Evolutionary conservation across 2,113 vertebrate genomes (phyloP), one percentile per base, ranked within the genome.

Genomic region (Eleginops maclovinus): DNA sequence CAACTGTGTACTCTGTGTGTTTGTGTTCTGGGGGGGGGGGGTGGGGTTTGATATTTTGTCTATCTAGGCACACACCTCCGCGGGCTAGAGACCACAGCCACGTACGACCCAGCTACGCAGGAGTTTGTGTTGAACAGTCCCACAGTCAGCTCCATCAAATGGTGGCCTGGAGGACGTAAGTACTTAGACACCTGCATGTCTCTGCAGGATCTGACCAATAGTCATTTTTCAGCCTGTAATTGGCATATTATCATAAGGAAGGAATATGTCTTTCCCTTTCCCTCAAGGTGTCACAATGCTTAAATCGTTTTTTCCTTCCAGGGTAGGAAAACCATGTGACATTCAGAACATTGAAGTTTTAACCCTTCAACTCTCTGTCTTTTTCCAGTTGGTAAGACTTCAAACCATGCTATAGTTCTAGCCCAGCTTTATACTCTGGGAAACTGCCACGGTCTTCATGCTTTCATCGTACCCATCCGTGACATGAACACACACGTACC

Each of bases 91-190:
- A 99, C 98, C 43, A 99, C 97, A 11, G 97, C 98, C 67, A 99
- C 97, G 3, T 99, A 96, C 0, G 97, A 99, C 80, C 96, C 97
- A 8, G 86, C 95, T 51, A 98, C 97, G 0, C 96, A 99, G 83
- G 97, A 99, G 87, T 99, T 99, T 89, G 95, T 99, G 54, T 84
- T 99, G 68, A 97, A 99, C 91, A 98, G 96, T 81, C 98, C 98
- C 43, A 99, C 98, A 0, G 94, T 99, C 87, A 97, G 96, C 77
- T 99, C 98, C 74, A 99, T 99, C 86, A 99, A 99, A 81, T 99
- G 98, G 98, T 99, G 98, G 98, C 97, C 98, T 9, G 98, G 98
- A 66, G 98, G 97, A 89, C 94, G 98, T 99, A 93, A 97, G 98
- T 96, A 70, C 28, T 17, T 69, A 9, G n/a, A 24, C 19, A 16